Base-by-base conservation (phyloP, 1,140 invertebrate genomes). In the Formica selysi region DNA sequence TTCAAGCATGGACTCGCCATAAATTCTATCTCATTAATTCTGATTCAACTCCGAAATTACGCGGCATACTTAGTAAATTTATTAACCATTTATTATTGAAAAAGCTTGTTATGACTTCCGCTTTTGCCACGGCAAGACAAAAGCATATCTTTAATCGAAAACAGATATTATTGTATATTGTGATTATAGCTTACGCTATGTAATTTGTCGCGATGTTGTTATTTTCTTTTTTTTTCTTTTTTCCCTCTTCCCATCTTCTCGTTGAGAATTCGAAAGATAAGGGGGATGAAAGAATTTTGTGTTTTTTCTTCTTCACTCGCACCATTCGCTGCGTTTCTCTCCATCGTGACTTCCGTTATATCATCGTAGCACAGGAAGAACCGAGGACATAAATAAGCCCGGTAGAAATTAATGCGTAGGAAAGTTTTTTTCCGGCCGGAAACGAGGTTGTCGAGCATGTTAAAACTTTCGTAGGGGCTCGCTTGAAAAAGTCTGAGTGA, bases 61-160 rank as follows among this genome's bases (percentile, higher is more conserved):
- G n/a, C 7, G 10, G n/a, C 22, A 16, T 48, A 48, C 59, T 74
- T 54, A 13, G 11, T n/a, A 6, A 11, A 79, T 19, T 79, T 86
- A 73, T 86, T 74, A 86, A 84, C 74, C 29, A 6, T 10, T 54
- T 11, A 44, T 84, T 74, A 38, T 36, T 38, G 19, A 22, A 26
- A 29, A 36, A 16, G 3, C 22, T 38, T 44, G 13, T 7, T 62
- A 59, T 81, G 41, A 32, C 16, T 71, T n/a, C 16, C 41, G 8
- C n/a, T 44, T 83, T 57, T 61, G 32, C 5, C 19, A 48, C 11
- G 2, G 19, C 32, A n/a, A 29, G 73, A 86, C 68, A 88, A 79
- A 79, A 44, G 71, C 57, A 83, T 74, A 85, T 81, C 91, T 92
- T 91, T 91, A 92, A 93, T 92, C 91, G 88, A 93, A 92, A 93